phyloP scores from a whole-genome alignment of 2,113 vertebrate genomes.

The Pyxicephalus adspersus region DNA sequence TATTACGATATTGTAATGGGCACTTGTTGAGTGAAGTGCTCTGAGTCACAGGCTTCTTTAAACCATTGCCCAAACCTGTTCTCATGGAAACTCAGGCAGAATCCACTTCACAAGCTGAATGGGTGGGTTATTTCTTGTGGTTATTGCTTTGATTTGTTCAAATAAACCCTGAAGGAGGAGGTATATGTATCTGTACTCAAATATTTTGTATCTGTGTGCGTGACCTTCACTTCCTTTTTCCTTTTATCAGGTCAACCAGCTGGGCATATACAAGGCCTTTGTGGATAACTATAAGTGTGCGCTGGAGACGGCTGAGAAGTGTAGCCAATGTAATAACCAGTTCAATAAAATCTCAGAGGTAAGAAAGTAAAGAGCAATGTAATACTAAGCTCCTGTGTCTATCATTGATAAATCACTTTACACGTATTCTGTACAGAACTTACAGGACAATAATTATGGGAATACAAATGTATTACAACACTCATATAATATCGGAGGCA shows the following conservation, averaged over 20 bases:
- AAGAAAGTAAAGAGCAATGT: constrained; percentile 41
- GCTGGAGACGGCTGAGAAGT: constrained; percentile 91
- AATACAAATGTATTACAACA: too few species aligned
- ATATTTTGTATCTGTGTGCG: constrained; percentile 20
- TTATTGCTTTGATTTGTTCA: constrained; percentile 54
- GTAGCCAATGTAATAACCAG: constrained; percentile 91
- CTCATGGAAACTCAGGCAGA: constrained; percentile 63
- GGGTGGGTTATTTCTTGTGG: constrained; percentile 50
- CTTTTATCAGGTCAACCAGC: constrained; percentile 84
- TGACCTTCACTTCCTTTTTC: constrained; percentile 35
- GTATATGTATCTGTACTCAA: background rate
- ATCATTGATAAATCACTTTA: too few species aligned
- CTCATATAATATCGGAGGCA: too few species aligned
- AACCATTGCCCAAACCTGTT: constrained; percentile 62
- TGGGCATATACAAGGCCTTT: constrained; percentile 97
- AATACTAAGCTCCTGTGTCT: too few species aligned
- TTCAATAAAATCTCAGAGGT: constrained; percentile 99
- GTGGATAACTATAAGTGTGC: constrained; percentile 98
- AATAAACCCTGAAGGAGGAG: background rate
- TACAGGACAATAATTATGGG: too few species aligned
- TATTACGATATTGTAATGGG: too few species aligned
- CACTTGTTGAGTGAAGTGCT: too few species aligned
- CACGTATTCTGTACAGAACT: too few species aligned
- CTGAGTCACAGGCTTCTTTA: constrained; percentile 29
- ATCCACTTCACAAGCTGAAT: constrained; percentile 57